Conservation (phyloP, 2,888 invertebrate genomes). For the Ametastegia equiseti region DNA sequence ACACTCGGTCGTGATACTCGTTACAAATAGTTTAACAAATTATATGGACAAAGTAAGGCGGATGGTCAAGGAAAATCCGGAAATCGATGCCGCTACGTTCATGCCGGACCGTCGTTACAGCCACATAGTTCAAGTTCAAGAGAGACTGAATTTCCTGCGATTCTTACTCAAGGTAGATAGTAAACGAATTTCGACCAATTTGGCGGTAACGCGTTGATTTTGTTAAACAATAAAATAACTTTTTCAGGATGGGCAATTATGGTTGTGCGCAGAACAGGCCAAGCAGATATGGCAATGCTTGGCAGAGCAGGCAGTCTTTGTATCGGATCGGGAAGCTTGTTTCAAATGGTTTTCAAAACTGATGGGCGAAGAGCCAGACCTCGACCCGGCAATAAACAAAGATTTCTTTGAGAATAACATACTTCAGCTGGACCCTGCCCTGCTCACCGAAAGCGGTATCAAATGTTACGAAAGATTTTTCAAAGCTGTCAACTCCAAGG, state of each 20-base stretch:
- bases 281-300: slow-evolving; percentile 98
- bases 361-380: slow-evolving; percentile 97
- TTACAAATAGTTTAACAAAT: slow-evolving; percentile 92
- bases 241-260: slow-evolving; percentile 92
- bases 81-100: slow-evolving; percentile 87
- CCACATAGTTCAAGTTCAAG: slow-evolving; percentile 95
- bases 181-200: no score
- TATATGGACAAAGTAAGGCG: slow-evolving; percentile 93
- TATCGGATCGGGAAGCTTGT: slow-evolving; percentile 95
- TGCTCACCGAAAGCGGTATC: slow-evolving; percentile 96
- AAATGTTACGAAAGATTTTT: slow-evolving; percentile 94
- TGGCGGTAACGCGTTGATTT: background rate
- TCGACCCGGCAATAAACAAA: slow-evolving; percentile 96
- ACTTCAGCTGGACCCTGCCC: slow-evolving; percentile 92
- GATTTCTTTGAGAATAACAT: slow-evolving; percentile 98
- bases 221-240: slow-evolving; percentile 51
- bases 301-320: slow-evolving; percentile 94
- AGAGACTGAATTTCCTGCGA: slow-evolving; percentile 94
- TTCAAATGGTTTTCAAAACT: slow-evolving; percentile 99
- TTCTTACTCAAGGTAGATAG: slow-evolving; percentile 86
- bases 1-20: slow-evolving; percentile 94
- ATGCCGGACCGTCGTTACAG: slow-evolving; percentile 93
- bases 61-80: slow-evolving; percentile 83
- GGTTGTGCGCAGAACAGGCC: slow-evolving; percentile 98
- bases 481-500: slow-evolving; percentile 96